Evolutionary conservation across 92 coral and sea anemone species (phyloP), one percentile per base, ranked within the genome.

Genomic region (Blastomussa wellsi): DNA sequence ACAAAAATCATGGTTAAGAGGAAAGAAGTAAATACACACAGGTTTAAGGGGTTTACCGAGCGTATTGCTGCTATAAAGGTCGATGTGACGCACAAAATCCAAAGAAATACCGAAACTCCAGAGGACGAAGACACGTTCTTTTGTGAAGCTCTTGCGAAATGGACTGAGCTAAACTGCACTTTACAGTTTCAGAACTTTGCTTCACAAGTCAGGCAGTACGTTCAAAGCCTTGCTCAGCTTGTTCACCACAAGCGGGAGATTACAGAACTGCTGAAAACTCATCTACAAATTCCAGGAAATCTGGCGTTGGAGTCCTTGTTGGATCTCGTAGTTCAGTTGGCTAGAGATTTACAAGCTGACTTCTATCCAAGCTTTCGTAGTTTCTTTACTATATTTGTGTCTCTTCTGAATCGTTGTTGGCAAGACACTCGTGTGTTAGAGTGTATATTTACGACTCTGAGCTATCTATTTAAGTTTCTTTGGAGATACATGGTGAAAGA

Each of bases 101-200:
- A 95, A 60, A 91, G 79, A 82, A 86, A 95, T 33, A 77, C 95
- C 10, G 91, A 87, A 79, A 88, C 79, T 13, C 99, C 98, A 7
- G 99, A 96, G 79, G 98, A 96, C 29, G 90, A 88, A 55, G 99
- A 96, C 65, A 96, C 99, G 14, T 96, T 96, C 73, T 89, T 96
- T 77, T 83, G 90, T 77, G 96, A 91, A 79, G 89, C 95, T 76
- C 80, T 96, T 24, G 79, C 82, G 29, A 96, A 92, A 90, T 96
- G 99, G 99, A 85, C 76, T 22, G 97, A 96, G 81, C 72, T 96
- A 64, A 94, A 96, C 87, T 94, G 99, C 72, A 94, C 99, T 38
- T 85, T 92, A 79, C 93, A 96, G 89, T 94, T 89, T 85, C 99
- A 94, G 82, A 84, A 84, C 39, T 94, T 94, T 68, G 55, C 89